Evolutionary conservation across 2,888 invertebrate genomes (phyloP), one percentile per base, ranked within the genome.

Genomic region (Gastracanthus pulcherrimus): DNA sequence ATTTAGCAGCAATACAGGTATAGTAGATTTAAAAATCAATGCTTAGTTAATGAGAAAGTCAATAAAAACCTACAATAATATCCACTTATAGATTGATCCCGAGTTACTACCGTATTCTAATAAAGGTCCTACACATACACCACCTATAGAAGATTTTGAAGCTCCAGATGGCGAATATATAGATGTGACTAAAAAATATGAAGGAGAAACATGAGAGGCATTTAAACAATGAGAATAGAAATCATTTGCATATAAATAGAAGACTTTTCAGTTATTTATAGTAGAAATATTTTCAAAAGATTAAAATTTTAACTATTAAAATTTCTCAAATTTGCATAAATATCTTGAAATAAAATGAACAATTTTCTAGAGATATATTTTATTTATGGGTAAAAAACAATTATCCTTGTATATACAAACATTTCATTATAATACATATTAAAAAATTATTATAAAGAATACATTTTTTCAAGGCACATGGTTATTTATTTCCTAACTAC

Each of bases 111-210:
- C 97, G 0, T 94, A 94, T 85, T 92, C 93, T 26, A 89, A 93
- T 1, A 93, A 93, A 79, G 98, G 98, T 0, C 97, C 98, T 0
- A 94, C 95, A 0, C 93, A 95, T 36, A 98, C 98, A 0, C 98
- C 98, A 3, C 95, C 98, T 0, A 96, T 97, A 80, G 93, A 95
- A 87, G 93, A 94, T 83, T 99, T 97, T 89, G 93, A 94, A 0
- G 94, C 95, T 64, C 97, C 97, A 0, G 98, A 99, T 92, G 99
- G 99, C 51, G 97, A 98, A 87, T 98, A 98, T 89, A 90, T 94
- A 29, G 96, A 98, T 90, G 92, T 96, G 38, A 95, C 97, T 0
- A 96, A 94, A 90, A 96, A 96, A 74, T 91, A 84, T 74, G 86
- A 84, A 0, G 89, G 87, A 51, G 89, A 89, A 81, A 66, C 69